Percentiles rank a stretch among this genome's conserved stretches.
Evolutionary conservation across 2,888 invertebrate genomes (phyloP).

Genomic region (Phytoseiulus persimilis): DNA sequence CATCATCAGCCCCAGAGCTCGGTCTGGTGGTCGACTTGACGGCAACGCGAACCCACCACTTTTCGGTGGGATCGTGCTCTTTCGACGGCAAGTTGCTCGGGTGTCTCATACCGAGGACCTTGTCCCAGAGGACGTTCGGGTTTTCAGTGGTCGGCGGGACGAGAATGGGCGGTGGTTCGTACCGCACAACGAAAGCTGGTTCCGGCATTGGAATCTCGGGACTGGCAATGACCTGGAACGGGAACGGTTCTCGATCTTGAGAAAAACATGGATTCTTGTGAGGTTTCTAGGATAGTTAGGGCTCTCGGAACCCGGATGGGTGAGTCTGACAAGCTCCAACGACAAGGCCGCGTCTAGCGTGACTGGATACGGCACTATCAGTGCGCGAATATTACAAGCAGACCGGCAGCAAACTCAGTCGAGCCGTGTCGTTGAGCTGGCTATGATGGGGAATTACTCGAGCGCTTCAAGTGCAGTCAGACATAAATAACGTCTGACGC

Average conservation of each 20-base stretch:
- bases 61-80: not conserved
- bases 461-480: not conserved
- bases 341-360: too few relatives aligned
- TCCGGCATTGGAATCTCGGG: slow-evolving; percentile 30
- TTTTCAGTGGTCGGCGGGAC: slow-evolving; percentile 7
- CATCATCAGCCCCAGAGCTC: not conserved
- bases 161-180: not conserved
- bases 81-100: not conserved
- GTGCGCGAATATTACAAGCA: too few relatives aligned
- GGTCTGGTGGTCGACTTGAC: not conserved
- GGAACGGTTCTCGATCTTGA: not conserved
- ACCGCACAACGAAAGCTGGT: not conserved
- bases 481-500: not conserved
- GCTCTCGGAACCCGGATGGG: too few relatives aligned
- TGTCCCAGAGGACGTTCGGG: slow-evolving; percentile 11
- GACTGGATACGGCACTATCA: too few relatives aligned
- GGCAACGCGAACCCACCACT: not conserved
- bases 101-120: not conserved
- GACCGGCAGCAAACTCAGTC: too few relatives aligned
- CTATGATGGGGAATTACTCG: not conserved
- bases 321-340: too few relatives aligned
- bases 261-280: not conserved
- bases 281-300: too few relatives aligned
- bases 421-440: too few relatives aligned
- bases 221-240: not conserved